Evolutionary conservation across 2,113 vertebrate genomes (phyloP).

Genomic region (Channa argus): DNA sequence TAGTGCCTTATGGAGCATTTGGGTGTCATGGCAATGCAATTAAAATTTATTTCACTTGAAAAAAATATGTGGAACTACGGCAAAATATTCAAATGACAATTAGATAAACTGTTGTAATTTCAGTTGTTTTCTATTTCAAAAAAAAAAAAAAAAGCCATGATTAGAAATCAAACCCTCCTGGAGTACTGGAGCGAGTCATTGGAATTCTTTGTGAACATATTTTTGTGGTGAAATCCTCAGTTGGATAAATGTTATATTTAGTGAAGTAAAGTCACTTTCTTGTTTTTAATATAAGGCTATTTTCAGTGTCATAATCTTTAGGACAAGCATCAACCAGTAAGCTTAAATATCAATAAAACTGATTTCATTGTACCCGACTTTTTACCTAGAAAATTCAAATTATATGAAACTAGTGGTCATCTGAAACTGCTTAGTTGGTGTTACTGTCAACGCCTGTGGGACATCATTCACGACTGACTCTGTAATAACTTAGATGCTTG

Average conservation of each 20-base stretch:
- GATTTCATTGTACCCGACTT: slow-evolving; percentile 52
- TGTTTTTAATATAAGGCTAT: slow-evolving; percentile 75
- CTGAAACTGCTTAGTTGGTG: slow-evolving; percentile 41
- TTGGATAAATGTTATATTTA: slow-evolving; percentile 80
- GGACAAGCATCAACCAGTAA: slow-evolving; percentile 64
- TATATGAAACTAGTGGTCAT: slow-evolving; percentile 50
- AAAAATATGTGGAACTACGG: slow-evolving; percentile 67
- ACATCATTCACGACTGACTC: slow-evolving; percentile 38
- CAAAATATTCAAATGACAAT: slow-evolving; percentile 64
- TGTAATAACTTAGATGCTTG: slow-evolving; percentile 60
- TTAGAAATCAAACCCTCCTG: slow-evolving; percentile 87
- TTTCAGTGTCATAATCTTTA: slow-evolving; percentile 77
- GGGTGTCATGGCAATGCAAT: slow-evolving; percentile 92
- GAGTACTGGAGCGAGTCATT: slow-evolving; percentile 64
- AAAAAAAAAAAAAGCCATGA: slow-evolving; percentile 89
- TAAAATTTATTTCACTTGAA: slow-evolving; percentile 87
- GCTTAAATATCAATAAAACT: slow-evolving; percentile 70
- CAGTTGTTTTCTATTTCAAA: slow-evolving; percentile 79
- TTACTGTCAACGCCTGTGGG: slow-evolving; percentile 53
- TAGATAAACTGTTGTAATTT: slow-evolving; percentile 75
- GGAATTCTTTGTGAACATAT: slow-evolving; percentile 75
- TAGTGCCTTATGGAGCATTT: slow-evolving; percentile 98
- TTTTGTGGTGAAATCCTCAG: slow-evolving; percentile 80
- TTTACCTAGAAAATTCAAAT: slow-evolving; percentile 51
- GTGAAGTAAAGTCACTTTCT: slow-evolving; percentile 75